Percentiles rank a stretch among this genome's conserved stretches.
Evolutionary conservation across 2,888 invertebrate genomes (phyloP).

Genomic region (Aproaerema taeniolella): DNA sequence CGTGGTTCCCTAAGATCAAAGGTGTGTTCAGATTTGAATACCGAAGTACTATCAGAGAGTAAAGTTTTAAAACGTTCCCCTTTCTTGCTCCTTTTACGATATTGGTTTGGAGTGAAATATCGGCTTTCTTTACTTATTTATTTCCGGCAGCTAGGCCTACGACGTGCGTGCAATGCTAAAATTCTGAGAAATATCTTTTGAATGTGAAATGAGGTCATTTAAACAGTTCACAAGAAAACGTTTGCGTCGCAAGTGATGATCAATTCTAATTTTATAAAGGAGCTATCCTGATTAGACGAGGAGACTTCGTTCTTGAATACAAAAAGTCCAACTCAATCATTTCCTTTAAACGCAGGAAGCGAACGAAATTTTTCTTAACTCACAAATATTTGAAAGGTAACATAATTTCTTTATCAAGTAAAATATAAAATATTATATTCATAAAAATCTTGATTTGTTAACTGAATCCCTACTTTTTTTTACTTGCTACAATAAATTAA

Average conservation of each 20-base stretch:
- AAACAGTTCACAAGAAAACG: conserved; percentile 32
- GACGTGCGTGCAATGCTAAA: conserved; percentile 57
- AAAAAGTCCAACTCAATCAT: neutral
- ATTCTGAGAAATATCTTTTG: conserved; percentile 33
- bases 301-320: neutral
- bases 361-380: neutral
- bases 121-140: conserved; percentile 58
- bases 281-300: conserved; percentile 2
- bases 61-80: conserved; percentile 31
- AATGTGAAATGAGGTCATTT: conserved; percentile 50
- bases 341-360: neutral
- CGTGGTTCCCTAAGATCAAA: conserved; percentile 2
- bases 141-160: conserved; percentile 45
- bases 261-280: conserved; percentile 29
- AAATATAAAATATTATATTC: too few species aligned
- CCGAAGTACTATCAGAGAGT: conserved; percentile 5
- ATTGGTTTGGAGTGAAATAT: conserved; percentile 65
- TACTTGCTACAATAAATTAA: too few species aligned
- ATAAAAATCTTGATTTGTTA: too few species aligned
- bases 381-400: neutral
- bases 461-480: too few species aligned
- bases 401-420: neutral
- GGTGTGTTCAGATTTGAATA: conserved; percentile 9
- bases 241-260: conserved; percentile 25
- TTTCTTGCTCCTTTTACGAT: conserved; percentile 49